Conservation (phyloP, 1,140 invertebrate species). For the Bombus huntii region DNA sequence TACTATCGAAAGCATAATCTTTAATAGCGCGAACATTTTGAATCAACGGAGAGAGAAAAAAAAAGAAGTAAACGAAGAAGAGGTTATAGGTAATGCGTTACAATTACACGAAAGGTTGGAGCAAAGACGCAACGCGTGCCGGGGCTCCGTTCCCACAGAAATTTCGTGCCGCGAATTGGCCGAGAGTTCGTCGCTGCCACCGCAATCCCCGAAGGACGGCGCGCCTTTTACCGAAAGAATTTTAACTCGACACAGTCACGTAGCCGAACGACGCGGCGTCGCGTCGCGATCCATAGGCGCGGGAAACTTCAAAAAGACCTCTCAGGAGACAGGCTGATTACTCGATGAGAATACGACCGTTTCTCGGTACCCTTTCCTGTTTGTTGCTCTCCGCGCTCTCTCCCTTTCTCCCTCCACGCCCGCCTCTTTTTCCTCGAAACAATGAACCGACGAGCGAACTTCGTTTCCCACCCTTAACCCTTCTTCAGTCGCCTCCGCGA, state of each 20-base stretch:
- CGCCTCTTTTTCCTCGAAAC: constrained; percentile 43
- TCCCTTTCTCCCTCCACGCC: not conserved
- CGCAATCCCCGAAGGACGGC: constrained; percentile 48
- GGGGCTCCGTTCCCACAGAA: constrained; percentile 20
- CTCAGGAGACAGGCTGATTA: constrained; percentile 62
- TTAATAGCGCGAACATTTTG: not conserved
- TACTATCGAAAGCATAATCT: too few species aligned
- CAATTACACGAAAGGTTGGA: not conserved
- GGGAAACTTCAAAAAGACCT: constrained; percentile 52
- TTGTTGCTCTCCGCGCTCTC: constrained; percentile 26
- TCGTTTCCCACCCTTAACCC: constrained; percentile 55
- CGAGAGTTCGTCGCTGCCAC: constrained; percentile 11
- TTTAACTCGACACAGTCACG: constrained; percentile 56
- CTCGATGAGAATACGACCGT: constrained; percentile 61
- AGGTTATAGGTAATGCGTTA: not conserved
- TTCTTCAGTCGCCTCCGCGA: not conserved
- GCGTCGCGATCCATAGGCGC: constrained; percentile 38
- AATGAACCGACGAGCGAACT: constrained; percentile 55
- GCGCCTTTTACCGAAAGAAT: constrained; percentile 49
- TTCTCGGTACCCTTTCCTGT: constrained; percentile 56
- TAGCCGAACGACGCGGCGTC: constrained; percentile 34
- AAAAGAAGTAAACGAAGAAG: too few species aligned
- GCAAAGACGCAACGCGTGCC: constrained; percentile 27
- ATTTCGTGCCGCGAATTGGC: constrained; percentile 42
- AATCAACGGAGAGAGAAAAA: not conserved